These are phyloP conservation scores for Cinclus mexicanus DNA, from an alignment of 2,113 vertebrate species.

Conservation along the genomic window DNA sequence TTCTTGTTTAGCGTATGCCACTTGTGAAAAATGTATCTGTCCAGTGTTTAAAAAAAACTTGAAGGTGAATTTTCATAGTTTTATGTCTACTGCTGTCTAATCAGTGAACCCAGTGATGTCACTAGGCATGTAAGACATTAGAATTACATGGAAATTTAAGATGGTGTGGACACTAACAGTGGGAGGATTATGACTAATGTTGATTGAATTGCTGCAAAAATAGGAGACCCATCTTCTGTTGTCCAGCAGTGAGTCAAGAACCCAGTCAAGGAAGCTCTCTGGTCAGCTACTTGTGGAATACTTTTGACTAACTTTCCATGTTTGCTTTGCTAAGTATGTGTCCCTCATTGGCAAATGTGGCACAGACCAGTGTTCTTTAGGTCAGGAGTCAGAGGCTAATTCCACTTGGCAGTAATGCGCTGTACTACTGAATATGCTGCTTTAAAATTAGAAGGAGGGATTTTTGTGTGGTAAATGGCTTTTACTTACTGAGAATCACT, in stretches of 20 bases:
- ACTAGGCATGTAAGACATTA: background rate
- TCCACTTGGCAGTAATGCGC: background rate
- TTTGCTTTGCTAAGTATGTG: background rate
- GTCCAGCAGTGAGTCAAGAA: fast-evolving
- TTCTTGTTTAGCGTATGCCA: background rate
- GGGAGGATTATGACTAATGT: background rate
- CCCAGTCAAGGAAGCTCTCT: background rate
- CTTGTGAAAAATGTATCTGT: background rate
- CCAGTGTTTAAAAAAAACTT: background rate
- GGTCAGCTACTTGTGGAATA: background rate
- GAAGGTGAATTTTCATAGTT: background rate
- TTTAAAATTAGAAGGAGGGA: background rate
- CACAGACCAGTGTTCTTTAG: background rate
- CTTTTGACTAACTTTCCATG: background rate
- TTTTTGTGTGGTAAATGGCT: background rate
- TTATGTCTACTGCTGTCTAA: background rate
- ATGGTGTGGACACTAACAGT: background rate
- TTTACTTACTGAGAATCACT: background rate
- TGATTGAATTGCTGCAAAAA: background rate
- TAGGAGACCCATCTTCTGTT: fast-evolving
- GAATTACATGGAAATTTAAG: background rate
- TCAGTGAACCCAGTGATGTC: no score
- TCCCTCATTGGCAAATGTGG: background rate
- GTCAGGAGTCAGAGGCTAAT: background rate
- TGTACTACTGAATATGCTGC: background rate